A percentile compares a stretch with the other conserved stretches of the same genome.
Evolutionary conservation across 2,888 invertebrate species (phyloP).

Genomic region (Brassicogethes aeneus): DNA sequence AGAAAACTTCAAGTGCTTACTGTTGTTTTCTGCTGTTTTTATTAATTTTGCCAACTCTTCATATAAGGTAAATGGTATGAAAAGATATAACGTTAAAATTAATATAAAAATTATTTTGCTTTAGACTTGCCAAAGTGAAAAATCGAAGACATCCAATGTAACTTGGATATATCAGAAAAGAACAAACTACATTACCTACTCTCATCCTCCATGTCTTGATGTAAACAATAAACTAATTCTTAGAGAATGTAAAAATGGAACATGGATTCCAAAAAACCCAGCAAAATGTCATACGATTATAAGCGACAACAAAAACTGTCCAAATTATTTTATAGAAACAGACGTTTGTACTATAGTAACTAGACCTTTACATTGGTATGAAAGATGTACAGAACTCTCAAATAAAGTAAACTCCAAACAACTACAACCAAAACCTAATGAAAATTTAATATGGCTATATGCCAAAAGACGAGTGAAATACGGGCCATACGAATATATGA

Average conservation of each 20-base stretch:
- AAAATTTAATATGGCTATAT: slow-evolving; percentile 24
- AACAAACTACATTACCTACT: too few species aligned
- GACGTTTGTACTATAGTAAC: slow-evolving; percentile 34
- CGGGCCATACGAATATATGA: slow-evolving; percentile 21
- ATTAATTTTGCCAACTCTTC: too few species aligned
- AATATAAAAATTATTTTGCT: too few species aligned
- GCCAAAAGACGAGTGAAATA: slow-evolving; percentile 18
- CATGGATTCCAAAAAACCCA: slow-evolving; percentile 26
- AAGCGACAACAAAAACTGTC: slow-evolving; percentile 18
- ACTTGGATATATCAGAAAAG: too few species aligned
- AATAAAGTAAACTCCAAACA: slow-evolving; percentile 15
- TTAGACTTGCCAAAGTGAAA: too few species aligned
- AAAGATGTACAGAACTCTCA: slow-evolving; percentile 21
- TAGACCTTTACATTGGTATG: slow-evolving; percentile 21
- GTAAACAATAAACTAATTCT: slow-evolving; percentile 21
- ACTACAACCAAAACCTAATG: slow-evolving; percentile 9
- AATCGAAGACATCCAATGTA: too few species aligned
- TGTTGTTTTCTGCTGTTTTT: too few species aligned
- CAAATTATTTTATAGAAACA: slow-evolving; percentile 17
- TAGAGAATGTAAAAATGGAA: slow-evolving; percentile 25
- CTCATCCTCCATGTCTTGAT: slow-evolving; percentile 34
- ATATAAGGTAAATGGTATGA: too few species aligned
- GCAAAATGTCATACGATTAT: slow-evolving; percentile 20
- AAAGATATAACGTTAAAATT: too few species aligned
- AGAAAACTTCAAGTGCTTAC: too few species aligned